A percentile compares a stretch with the other conserved stretches of the same genome.
phyloP scores from a whole-genome alignment of 2,797 vertebrate genomes.

The Momotus momota region DNA sequence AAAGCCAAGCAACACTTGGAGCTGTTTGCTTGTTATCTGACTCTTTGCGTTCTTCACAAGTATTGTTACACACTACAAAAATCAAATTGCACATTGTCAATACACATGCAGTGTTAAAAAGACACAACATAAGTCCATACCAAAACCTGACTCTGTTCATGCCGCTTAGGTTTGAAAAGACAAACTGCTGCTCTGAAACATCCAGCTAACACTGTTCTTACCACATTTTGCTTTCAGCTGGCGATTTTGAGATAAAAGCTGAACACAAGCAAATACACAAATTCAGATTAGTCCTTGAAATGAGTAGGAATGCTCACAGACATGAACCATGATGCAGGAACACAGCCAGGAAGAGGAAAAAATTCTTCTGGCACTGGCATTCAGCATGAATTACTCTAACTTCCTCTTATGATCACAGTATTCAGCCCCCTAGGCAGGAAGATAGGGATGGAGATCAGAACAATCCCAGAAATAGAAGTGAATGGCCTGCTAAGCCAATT shows the following conservation, averaged over 20 bases:
- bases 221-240: neutral
- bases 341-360: neutral
- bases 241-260: neutral
- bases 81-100: slow-evolving; percentile 4
- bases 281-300: neutral
- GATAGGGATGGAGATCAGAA: too few relatives aligned
- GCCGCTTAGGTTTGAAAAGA: neutral
- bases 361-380: neutral
- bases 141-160: neutral
- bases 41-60: slow-evolving; percentile 89
- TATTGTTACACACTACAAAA: slow-evolving; percentile 88
- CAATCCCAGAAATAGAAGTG: too few relatives aligned
- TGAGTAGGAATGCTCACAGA: neutral
- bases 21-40: slow-evolving; percentile 88
- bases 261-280: neutral
- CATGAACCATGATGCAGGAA: neutral
- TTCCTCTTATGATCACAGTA: neutral
- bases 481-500: too few relatives aligned
- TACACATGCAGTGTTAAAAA: neutral
- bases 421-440: too few relatives aligned
- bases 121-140: neutral
- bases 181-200: neutral
- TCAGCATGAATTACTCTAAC: neutral
- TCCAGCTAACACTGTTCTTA: neutral
- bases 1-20: slow-evolving; percentile 95